Percentiles rank a stretch among this genome's conserved stretches.
These are phyloP conservation scores for Donacobius atricapilla DNA, from an alignment of 2,113 vertebrate species.

Conservation along the genomic window DNA sequence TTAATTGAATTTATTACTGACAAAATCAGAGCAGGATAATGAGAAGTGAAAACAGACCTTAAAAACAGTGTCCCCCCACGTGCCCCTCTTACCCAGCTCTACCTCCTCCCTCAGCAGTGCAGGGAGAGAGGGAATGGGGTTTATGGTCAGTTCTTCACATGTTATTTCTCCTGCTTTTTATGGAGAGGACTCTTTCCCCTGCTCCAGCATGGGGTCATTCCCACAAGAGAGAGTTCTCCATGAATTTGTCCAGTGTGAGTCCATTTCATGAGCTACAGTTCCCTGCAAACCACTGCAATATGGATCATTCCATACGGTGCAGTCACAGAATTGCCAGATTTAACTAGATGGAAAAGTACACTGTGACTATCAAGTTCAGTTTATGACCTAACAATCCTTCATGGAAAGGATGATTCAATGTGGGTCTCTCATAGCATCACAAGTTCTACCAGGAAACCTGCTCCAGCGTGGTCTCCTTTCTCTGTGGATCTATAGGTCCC, in stretches of 20 bases:
- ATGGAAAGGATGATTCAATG: neutral
- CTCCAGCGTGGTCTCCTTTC: neutral
- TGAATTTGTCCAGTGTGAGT: fast-evolving
- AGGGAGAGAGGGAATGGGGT: neutral
- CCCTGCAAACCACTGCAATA: fast-evolving
- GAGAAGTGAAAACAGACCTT: neutral
- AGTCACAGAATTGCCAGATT: neutral
- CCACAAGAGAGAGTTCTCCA: neutral
- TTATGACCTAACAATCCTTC: neutral
- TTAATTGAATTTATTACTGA: neutral
- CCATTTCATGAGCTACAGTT: neutral
- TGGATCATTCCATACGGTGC: neutral
- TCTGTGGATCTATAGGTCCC: neutral
- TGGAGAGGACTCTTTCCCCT: neutral
- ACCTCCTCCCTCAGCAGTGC: neutral
- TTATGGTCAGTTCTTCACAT: neutral
- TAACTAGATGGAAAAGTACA: neutral
- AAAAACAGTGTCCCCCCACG: fast-evolving
- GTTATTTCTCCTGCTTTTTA: neutral
- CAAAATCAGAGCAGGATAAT: neutral
- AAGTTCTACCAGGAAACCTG: neutral
- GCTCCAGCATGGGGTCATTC: neutral
- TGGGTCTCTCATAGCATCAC: fast-evolving
- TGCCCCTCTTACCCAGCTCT: neutral
- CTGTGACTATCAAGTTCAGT: fast-evolving